phyloP scores from a whole-genome alignment of 2,797 vertebrate species.

The Oceanodroma leucorhoa region DNA sequence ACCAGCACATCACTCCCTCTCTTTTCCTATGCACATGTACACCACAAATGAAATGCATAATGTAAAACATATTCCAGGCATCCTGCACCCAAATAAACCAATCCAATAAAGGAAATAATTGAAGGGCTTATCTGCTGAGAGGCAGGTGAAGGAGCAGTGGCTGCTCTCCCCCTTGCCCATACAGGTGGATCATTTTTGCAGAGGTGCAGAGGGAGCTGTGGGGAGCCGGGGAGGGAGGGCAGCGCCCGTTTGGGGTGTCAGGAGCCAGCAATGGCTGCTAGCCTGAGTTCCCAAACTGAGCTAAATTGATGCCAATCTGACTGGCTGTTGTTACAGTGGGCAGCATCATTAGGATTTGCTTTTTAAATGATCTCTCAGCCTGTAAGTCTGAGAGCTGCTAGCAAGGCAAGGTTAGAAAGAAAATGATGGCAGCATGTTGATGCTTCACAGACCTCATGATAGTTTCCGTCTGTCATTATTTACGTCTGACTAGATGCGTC shows the following conservation, averaged over 20 bases:
- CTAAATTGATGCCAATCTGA: constrained; percentile 84
- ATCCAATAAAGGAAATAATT: not conserved
- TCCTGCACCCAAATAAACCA: constrained; percentile 21
- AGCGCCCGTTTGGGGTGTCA: constrained; percentile 64
- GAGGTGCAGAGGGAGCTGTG: not conserved
- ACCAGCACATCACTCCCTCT: not conserved
- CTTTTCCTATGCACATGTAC: not conserved
- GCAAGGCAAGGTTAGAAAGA: constrained; percentile 96
- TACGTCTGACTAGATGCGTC: constrained; percentile 98
- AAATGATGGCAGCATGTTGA: constrained; percentile 95
- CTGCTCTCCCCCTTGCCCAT: not conserved
- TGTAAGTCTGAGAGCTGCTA: constrained; percentile 85
- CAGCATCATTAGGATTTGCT: constrained; percentile 92
- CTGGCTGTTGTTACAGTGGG: constrained; percentile 85
- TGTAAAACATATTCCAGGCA: not conserved
- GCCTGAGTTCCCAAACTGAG: constrained; percentile 78
- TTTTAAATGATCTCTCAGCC: constrained; percentile 94
- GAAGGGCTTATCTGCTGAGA: not conserved
- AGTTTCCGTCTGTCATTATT: constrained; percentile 99
- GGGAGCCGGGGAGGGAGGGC: not conserved
- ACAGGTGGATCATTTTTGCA: constrained; percentile 2
- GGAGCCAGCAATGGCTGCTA: constrained; percentile 69
- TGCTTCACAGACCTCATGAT: constrained; percentile 99
- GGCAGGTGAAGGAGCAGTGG: not conserved
- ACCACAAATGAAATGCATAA: not conserved